Conservation (phyloP, 2,113 vertebrate genomes). For the Prinia subflava region DNA sequence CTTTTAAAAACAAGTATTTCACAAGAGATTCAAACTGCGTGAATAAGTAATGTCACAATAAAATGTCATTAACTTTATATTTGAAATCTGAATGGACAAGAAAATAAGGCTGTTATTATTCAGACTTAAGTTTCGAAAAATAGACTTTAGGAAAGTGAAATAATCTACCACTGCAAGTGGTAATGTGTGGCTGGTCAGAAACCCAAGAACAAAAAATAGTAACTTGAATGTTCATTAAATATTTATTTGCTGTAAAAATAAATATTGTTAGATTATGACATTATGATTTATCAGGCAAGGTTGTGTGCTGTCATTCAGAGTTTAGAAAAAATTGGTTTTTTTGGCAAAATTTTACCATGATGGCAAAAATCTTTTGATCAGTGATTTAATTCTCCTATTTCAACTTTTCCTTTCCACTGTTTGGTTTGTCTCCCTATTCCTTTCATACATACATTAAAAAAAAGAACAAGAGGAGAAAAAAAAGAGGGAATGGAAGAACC, state of each 20-base stretch:
- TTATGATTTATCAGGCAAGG: background rate
- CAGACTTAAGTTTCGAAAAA: background rate
- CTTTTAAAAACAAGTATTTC: background rate
- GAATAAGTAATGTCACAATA: constrained; percentile 14
- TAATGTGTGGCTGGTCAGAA: background rate
- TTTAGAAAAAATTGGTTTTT: rapidly evolving
- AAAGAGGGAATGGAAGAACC: background rate
- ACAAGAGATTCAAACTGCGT: background rate
- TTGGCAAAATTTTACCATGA: background rate
- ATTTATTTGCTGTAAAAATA: background rate
- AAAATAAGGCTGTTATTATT: background rate
- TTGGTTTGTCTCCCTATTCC: background rate
- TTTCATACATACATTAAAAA: background rate
- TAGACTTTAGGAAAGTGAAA: background rate
- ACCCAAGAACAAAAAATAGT: background rate
- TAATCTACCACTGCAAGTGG: background rate
- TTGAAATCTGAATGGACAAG: constrained; percentile 1
- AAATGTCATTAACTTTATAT: constrained; percentile 7
- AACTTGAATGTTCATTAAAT: background rate
- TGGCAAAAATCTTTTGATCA: background rate
- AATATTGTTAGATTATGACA: background rate
- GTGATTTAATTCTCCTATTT: background rate
- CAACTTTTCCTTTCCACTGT: background rate
- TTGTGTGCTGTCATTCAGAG: background rate
- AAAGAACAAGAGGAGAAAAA: no score